phyloP scores from a whole-genome alignment of 37 sponge, comb jelly and placozoan genomes.

The Agelas oroides region DNA sequence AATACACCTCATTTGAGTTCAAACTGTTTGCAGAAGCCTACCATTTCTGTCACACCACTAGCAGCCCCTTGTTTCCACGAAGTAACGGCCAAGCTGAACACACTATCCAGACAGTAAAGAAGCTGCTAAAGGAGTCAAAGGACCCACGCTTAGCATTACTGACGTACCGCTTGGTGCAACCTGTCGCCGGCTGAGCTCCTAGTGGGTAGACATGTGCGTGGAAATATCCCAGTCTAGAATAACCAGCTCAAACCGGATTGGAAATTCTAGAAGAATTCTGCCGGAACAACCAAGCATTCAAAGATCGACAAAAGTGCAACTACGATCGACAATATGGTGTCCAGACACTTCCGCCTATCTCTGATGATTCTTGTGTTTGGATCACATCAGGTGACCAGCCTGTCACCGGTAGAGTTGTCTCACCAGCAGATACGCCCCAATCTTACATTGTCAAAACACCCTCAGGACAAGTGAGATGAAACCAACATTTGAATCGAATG shows the following conservation, averaged over 20 bases:
- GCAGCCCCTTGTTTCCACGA: constrained; percentile 44
- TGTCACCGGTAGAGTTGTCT: background rate
- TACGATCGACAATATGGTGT: background rate
- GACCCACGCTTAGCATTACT: constrained; percentile 34
- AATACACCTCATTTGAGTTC: constrained; percentile 21
- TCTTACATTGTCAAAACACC: constrained; percentile 8
- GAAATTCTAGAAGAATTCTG: constrained; percentile 2
- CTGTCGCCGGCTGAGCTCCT: constrained; percentile 43
- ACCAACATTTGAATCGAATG: background rate
- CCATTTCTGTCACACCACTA: constrained; percentile 20
- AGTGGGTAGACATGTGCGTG: constrained; percentile 27
- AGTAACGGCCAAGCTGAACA: constrained; percentile 47
- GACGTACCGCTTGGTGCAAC: constrained; percentile 32
- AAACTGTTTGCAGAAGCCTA: constrained; percentile 1
- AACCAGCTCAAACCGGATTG: background rate
- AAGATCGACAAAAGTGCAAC: background rate
- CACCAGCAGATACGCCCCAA: background rate
- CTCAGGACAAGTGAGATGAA: background rate
- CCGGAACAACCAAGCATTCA: background rate
- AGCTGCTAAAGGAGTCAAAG: constrained; percentile 5
- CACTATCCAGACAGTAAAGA: constrained; percentile 41
- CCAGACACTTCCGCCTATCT: background rate
- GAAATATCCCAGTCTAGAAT: background rate
- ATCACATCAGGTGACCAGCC: background rate
- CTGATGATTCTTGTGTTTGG: background rate